phyloP scores from a whole-genome alignment of 23 tunicate species.

The Trididemnum miniatum region DNA sequence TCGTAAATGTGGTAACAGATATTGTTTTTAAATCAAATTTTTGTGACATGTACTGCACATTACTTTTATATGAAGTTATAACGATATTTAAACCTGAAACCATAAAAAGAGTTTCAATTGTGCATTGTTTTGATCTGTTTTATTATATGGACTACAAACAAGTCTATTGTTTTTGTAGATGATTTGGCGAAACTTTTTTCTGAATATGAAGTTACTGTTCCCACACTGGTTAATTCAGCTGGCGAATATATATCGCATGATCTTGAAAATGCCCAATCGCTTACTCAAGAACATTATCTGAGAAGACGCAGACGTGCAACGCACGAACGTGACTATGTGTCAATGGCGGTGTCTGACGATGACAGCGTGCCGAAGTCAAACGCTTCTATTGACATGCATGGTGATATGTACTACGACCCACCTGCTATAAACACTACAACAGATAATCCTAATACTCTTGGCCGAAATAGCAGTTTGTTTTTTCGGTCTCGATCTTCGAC shows the following conservation, averaged over 20 bases:
- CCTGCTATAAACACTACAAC: neutral
- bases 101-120: too few relatives aligned
- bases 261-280: constrained; percentile 15
- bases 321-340: neutral
- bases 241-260: constrained; percentile 64
- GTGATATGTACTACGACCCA: constrained; percentile 13
- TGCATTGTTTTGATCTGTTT: too few relatives aligned
- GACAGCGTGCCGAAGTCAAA: neutral
- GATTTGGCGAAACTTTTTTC: constrained; percentile 26
- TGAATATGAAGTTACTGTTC: constrained; percentile 41
- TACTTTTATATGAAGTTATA: too few relatives aligned
- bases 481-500: neutral
- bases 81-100: too few relatives aligned
- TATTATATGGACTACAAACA: too few relatives aligned
- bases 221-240: constrained; percentile 32
- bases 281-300: neutral
- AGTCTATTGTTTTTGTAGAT: constrained; percentile 16
- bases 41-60: too few relatives aligned
- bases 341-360: neutral
- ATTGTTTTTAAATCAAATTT: too few relatives aligned
- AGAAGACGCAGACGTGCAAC: constrained; percentile 36
- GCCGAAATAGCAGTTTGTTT: too few relatives aligned
- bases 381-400: constrained; percentile 19
- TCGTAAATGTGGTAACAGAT: too few relatives aligned
- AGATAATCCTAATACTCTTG: neutral